phyloP scores from a whole-genome alignment of 2,888 invertebrate species.

The Camponotus fellah region DNA sequence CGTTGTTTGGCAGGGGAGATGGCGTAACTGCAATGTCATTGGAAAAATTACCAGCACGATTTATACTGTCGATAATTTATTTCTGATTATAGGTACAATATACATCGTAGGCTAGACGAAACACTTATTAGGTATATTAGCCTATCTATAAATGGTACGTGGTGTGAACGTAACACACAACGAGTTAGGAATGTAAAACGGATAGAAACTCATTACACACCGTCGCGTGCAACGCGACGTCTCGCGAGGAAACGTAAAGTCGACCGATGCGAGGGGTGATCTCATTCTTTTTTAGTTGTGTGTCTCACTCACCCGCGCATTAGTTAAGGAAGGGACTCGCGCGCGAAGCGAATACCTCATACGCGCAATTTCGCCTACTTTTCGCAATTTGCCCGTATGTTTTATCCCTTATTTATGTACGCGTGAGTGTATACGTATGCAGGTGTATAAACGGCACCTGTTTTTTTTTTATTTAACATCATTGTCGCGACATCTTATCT shows the following conservation, averaged over 20 bases:
- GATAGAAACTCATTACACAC: constrained; percentile 60
- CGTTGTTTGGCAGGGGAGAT: background rate
- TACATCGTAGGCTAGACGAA: constrained; percentile 83
- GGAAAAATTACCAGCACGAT: constrained; percentile 5
- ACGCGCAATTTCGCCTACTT: constrained; percentile 4
- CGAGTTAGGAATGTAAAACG: constrained; percentile 70
- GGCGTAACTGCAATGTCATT: background rate
- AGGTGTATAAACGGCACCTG: constrained; percentile 19
- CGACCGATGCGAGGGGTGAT: constrained; percentile 60
- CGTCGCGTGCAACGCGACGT: constrained; percentile 58
- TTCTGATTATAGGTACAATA: constrained; percentile 83
- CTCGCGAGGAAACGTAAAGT: constrained; percentile 53
- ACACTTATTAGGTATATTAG: constrained; percentile 82
- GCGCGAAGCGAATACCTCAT: background rate
- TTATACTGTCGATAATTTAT: constrained; percentile 79
- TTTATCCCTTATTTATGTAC: constrained; percentile 17
- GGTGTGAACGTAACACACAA: constrained; percentile 74
- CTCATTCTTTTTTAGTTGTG: constrained; percentile 2
- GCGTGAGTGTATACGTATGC: constrained; percentile 10
- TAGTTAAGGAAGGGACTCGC: constrained; percentile 8
- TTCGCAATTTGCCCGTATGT: background rate
- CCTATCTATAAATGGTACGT: constrained; percentile 80
- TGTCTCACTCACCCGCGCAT: constrained; percentile 16
- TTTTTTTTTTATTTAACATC: constrained; percentile 41
- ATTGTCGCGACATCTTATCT: constrained; percentile 42